Conservation (phyloP, 2,797 vertebrate species). For the Phylloscopus collybita region DNA sequence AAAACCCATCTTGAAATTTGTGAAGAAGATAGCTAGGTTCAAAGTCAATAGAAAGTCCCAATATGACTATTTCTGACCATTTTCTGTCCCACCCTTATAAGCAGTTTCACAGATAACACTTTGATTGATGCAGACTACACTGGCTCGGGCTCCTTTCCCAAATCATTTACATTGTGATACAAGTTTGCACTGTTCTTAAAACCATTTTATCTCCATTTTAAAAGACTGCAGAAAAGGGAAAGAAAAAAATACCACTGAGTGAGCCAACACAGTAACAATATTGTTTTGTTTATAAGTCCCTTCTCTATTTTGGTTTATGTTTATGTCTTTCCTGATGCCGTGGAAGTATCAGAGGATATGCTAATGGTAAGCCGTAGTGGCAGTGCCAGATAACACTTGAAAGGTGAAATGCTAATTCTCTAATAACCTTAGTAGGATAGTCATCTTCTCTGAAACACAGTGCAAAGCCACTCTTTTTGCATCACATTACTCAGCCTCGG, state of each 20-base stretch:
- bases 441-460: background rate
- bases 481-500: background rate
- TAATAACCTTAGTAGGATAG: background rate
- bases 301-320: background rate
- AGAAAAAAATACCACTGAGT: background rate
- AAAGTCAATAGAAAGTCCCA: background rate
- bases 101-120: background rate
- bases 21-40: background rate
- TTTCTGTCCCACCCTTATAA: background rate
- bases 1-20: background rate
- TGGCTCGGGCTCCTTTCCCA: background rate
- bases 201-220: background rate
- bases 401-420: conserved; percentile 26
- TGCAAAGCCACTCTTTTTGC: background rate
- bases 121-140: background rate
- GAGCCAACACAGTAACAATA: background rate
- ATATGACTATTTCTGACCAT: background rate
- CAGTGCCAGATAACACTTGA: conserved; percentile 11
- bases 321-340: background rate
- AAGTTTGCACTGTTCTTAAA: background rate
- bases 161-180: background rate
- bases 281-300: background rate
- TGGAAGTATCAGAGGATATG: background rate
- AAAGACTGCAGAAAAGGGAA: background rate
- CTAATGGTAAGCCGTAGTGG: background rate